phyloP scores from a whole-genome alignment of 2,113 vertebrate species.

The Hemibagrus wyckioides region DNA sequence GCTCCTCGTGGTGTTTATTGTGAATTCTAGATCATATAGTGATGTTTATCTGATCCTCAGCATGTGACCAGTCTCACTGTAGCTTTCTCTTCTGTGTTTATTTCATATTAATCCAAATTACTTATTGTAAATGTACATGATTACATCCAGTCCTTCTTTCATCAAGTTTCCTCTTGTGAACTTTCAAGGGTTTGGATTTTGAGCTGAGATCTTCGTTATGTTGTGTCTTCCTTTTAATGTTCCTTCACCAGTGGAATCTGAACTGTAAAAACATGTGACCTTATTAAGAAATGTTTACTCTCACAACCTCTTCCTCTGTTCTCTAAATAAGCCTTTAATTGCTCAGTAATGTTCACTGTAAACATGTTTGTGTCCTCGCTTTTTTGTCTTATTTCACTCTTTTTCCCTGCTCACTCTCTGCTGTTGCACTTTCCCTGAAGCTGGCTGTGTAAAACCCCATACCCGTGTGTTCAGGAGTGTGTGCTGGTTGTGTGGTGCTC shows the following conservation, averaged over 20 bases:
- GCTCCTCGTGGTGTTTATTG: background rate
- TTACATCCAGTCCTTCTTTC: background rate
- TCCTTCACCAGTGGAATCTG: background rate
- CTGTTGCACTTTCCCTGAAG: background rate
- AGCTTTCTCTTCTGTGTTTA: background rate
- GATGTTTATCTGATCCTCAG: background rate
- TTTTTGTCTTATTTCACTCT: background rate
- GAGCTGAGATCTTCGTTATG: background rate
- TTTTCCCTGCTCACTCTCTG: background rate
- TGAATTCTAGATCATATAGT: background rate
- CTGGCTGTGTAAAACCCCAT: background rate
- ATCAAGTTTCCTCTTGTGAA: background rate
- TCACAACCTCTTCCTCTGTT: background rate
- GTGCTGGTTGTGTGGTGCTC: constrained; percentile 2
- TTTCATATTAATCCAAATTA: background rate
- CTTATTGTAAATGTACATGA: too few species aligned
- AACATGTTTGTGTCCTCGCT: background rate
- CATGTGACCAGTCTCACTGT: background rate
- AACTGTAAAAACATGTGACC: background rate
- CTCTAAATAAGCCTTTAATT: background rate
- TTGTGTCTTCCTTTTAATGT: background rate
- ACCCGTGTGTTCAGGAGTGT: background rate
- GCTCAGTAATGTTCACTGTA: background rate
- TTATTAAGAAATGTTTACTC: background rate
- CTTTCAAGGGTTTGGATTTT: background rate